These are phyloP conservation scores for Phymorhynchus buccinoides DNA, from an alignment of 1,140 invertebrate genomes.

Conservation along the genomic window DNA sequence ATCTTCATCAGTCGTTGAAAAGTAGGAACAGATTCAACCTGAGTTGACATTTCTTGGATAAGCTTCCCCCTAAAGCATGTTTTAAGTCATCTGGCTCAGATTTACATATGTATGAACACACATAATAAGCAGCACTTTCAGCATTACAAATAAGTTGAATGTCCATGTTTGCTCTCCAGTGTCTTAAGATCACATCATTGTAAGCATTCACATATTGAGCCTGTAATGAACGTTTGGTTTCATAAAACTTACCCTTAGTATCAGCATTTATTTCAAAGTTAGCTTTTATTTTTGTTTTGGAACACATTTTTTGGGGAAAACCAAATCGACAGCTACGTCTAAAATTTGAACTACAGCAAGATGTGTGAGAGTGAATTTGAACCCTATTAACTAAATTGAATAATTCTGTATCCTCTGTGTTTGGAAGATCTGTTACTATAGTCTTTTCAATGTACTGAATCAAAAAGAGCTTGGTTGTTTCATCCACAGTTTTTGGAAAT, in stretches of 20 bases:
- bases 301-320: conserved; percentile 40
- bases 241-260: conserved; percentile 47
- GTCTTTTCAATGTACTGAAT: no score
- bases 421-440: no score
- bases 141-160: conserved; percentile 47
- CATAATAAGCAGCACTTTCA: conserved; percentile 53
- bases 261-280: conserved; percentile 36
- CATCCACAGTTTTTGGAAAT: no score
- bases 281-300: conserved; percentile 31
- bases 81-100: conserved; percentile 51
- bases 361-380: no score
- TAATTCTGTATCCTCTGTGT: conserved; percentile 20
- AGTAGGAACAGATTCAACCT: conserved; percentile 15
- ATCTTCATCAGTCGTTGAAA: conserved; percentile 38
- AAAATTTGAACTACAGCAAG: conserved; percentile 27
- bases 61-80: conserved; percentile 34
- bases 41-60: conserved; percentile 15
- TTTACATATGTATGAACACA: conserved; percentile 53
- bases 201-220: conserved; percentile 46
- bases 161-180: conserved; percentile 55
- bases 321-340: conserved; percentile 47
- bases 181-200: conserved; percentile 44
- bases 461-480: no score
- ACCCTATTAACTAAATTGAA: conserved; percentile 35
- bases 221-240: conserved; percentile 19